Evolutionary conservation across 2,888 invertebrate genomes (phyloP), one percentile per base, ranked within the genome.

Genomic region (Ecliptopera silaceata): DNA sequence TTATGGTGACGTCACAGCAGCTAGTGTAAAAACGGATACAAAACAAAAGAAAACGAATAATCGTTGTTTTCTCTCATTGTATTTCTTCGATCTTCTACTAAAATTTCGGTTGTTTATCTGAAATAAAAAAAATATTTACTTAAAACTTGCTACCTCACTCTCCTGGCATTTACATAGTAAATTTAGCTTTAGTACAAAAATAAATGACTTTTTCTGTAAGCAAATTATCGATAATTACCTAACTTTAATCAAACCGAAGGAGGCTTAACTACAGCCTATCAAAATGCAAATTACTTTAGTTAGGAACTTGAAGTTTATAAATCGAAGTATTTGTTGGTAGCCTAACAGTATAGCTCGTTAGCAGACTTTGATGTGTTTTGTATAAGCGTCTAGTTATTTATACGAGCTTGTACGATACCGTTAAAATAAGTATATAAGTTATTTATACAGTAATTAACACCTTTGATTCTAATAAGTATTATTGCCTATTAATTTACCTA

Each of bases 201-300:
- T 15, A 12, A 34, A 34, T 34, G 6, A 32, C 32, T 22, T 46
- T 46, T 42, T 31, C 31, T 11, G 11, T 54, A 45, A 32, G 32
- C 39, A 41, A 56, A 51, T 31, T 36, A 51, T 39, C 51, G 46
- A 26, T 32, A 38, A 46, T 42, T 38, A 44, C 46, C 36, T 46
- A 51, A 45, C 45, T 45, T 45, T 46, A 47, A 56, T 56, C 13
- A 51, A 46, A 42, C 20, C 51, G 46, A n/a, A 31, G 43, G 47
- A 38, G 38, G 38, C 56, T 51, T 47, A 57, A 57, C 50, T 44
- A 49, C 38, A 38, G 42, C 42, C 38, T 39, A 56, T 56, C 51
- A 56, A 57, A 51, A 57, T 57, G 56, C 46, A 57, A 57, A 57
- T 57, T 46, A 57, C 51, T 56, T 56, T 52, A 50, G 52, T 52